A percentile compares a stretch with the other conserved stretches of the same genome.
Evolutionary conservation across 1,140 invertebrate genomes (phyloP).

Genomic region (Aethina tumida): DNA sequence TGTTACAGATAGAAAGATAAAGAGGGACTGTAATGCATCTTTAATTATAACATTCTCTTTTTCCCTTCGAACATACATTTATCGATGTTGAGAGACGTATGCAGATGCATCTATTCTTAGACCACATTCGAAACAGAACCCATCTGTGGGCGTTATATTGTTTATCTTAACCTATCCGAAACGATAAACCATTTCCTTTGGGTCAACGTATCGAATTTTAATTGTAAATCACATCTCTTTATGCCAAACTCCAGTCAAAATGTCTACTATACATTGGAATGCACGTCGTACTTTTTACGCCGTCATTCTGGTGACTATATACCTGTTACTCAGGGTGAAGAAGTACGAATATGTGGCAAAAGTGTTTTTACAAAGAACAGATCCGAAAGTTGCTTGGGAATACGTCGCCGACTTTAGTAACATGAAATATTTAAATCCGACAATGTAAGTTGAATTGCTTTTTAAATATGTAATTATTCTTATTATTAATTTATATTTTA

Average conservation of each 20-base stretch:
- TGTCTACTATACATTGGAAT: slow-evolving; percentile 24
- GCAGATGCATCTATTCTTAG: no score
- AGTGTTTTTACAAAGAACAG: slow-evolving; percentile 34
- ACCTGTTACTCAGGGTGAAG: slow-evolving; percentile 21
- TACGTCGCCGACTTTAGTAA: slow-evolving; percentile 65
- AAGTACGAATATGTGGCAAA: slow-evolving; percentile 22
- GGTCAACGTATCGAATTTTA: no score
- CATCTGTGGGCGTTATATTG: no score
- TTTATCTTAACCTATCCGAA: no score
- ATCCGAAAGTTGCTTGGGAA: slow-evolving; percentile 56
- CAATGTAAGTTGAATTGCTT: slow-evolving; percentile 47
- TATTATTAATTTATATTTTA: slow-evolving; percentile 30
- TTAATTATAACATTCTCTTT: no score
- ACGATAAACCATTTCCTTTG: no score
- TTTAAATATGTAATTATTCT: slow-evolving; percentile 1
- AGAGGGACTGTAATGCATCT: no score
- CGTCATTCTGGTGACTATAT: slow-evolving; percentile 15
- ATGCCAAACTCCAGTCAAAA: slow-evolving; percentile 13
- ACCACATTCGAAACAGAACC: no score
- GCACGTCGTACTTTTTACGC: slow-evolving; percentile 11
- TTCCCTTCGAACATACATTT: no score
- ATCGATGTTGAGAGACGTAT: no score
- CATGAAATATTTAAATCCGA: slow-evolving; percentile 57
- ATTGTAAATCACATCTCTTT: no score
- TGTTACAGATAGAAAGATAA: no score